Conservation (phyloP, 1,140 invertebrate species). For the Atta texana region DNA sequence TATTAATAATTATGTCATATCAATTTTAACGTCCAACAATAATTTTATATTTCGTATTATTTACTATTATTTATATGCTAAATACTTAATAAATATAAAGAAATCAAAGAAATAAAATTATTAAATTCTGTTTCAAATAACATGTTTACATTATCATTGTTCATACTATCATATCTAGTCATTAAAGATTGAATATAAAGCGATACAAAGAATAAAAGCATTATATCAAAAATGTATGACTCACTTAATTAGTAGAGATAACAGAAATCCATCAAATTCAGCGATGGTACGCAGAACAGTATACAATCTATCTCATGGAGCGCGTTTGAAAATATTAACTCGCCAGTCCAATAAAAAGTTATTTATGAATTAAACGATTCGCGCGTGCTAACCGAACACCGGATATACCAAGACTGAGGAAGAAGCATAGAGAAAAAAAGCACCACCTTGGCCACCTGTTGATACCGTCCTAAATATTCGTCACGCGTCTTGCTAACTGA, state of each 20-base stretch:
- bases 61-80: neutral
- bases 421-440: conserved; percentile 61
- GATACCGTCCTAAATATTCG: conserved; percentile 77
- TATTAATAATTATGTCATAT: conserved; percentile 19
- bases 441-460: conserved; percentile 75
- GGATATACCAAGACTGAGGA: conserved; percentile 60
- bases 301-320: conserved; percentile 5
- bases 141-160: too few relatives aligned
- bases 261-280: conserved; percentile 4
- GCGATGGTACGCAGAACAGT: neutral
- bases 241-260: conserved; percentile 17
- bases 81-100: neutral
- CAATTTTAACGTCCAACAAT: neutral
- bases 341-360: conserved; percentile 16
- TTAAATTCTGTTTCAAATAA: neutral
- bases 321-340: conserved; percentile 37
- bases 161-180: neutral
- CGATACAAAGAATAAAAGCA: neutral
- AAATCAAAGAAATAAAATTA: neutral
- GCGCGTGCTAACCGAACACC: conserved; percentile 61
- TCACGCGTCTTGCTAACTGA: conserved; percentile 70
- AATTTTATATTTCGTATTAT: neutral
- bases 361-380: conserved; percentile 63
- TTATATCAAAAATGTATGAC: neutral
- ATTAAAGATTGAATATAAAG: neutral